phyloP scores from a whole-genome alignment of 92 coral and sea anemone species.

The Porites rus region DNA sequence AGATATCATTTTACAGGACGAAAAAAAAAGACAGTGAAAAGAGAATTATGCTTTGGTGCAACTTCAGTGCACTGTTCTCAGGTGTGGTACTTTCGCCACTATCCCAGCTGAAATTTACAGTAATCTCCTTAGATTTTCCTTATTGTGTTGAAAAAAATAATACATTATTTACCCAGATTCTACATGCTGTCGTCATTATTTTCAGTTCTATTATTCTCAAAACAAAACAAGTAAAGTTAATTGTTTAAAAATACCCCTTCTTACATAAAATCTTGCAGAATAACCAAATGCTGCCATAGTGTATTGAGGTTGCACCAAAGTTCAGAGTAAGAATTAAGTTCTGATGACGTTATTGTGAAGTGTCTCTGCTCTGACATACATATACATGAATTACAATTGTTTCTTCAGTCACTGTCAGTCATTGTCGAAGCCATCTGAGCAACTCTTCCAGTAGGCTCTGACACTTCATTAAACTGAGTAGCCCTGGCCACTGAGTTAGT shows the following conservation, averaged over 20 bases:
- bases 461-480: neutral
- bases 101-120: too few species aligned
- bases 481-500: neutral
- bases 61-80: neutral
- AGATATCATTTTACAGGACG: neutral
- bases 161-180: too few species aligned
- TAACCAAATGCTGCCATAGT: neutral
- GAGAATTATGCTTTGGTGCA: neutral
- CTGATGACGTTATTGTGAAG: neutral
- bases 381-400: constrained; percentile 12
- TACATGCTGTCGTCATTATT: too few species aligned
- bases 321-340: neutral
- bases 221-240: too few species aligned
- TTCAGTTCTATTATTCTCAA: too few species aligned
- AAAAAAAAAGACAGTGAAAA: neutral
- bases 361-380: neutral
- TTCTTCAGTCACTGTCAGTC: constrained; percentile 24
- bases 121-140: too few species aligned
- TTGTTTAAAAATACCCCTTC: too few species aligned
- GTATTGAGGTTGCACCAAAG: constrained; percentile 29
- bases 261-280: too few species aligned
- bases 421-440: constrained; percentile 31
- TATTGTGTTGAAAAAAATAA: too few species aligned
- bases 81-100: too few species aligned
- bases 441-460: neutral